Percentiles rank a stretch among this genome's conserved stretches.
Conservation (phyloP, 1,140 invertebrate species). For the Drosophila ogumai region DNA sequence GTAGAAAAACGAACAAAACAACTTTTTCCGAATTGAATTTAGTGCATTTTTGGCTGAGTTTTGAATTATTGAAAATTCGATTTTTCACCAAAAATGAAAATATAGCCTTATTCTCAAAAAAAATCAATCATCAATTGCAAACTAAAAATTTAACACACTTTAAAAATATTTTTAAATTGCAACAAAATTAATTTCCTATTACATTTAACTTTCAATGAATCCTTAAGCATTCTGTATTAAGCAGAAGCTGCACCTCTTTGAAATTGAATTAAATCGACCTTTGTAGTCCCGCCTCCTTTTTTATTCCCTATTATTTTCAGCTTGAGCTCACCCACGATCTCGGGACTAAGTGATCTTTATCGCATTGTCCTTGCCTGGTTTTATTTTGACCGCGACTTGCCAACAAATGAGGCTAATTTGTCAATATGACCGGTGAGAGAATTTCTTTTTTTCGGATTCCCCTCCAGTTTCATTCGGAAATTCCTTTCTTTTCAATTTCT, state of each 20-base stretch:
- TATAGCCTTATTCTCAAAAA: too few relatives aligned
- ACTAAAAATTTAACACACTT: not conserved
- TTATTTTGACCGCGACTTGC: conserved; percentile 71
- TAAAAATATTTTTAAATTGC: not conserved
- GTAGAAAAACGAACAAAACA: too few relatives aligned
- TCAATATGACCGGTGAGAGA: conserved; percentile 56
- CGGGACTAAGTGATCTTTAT: conserved; percentile 63
- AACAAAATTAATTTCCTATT: too few relatives aligned
- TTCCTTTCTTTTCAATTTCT: conserved; percentile 44
- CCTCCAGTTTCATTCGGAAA: conserved; percentile 34
- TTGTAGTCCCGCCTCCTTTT: conserved; percentile 1
- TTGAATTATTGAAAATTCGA: too few relatives aligned
- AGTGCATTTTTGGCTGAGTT: too few relatives aligned
- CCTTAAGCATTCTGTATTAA: conserved; percentile 4
- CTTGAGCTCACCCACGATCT: conserved; percentile 10
- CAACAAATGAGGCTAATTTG: conserved; percentile 82
- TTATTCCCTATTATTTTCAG: not conserved
- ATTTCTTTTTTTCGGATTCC: conserved; percentile 19
- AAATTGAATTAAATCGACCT: conserved; percentile 41
- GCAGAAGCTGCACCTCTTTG: conserved; percentile 39
- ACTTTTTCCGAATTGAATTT: too few relatives aligned
- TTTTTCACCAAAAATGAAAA: too few relatives aligned
- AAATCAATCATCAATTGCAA: too few relatives aligned
- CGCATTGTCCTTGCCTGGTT: conserved; percentile 61
- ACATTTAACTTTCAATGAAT: not conserved